Base-by-base conservation (phyloP, 2,113 vertebrate species). In the Pedionomus torquatus region DNA sequence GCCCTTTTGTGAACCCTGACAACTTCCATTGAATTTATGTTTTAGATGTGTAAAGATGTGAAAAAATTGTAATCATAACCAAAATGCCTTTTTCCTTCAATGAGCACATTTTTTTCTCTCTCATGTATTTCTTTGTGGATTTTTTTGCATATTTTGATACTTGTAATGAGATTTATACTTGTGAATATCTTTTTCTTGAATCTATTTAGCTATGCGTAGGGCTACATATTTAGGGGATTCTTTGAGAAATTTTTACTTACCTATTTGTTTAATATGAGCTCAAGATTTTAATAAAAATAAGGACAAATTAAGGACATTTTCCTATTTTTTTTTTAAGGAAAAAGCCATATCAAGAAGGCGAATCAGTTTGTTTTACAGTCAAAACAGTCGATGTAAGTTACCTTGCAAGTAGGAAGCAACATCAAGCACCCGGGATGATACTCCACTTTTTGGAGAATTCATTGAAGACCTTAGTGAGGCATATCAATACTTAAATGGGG, bases 401-500 rank as follows among this genome's bases (percentile, higher is more conserved):
- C 13, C 25, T 49, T 78, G 5, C 20, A 15, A 7, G 11, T 19
- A 31, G 2, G 16, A 76, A 43, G 13, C 21, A n/a, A 26, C 3
- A 10, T n/a, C 41, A 18, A 63, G 9, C 9, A 43, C 7, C n/a
- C 5, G 43, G 8, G 5, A 3, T 5, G 74, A 6, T 23, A 63
- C 9, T 61, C 5, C 13, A 19, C 4, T 49, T 54, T 87, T 41
- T 60, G 25, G 30, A 63, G 16, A 16, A 63, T 57, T 79, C 11
- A 48, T 37, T 76, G 25, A 35, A 81, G 52, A 57, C 5, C 2
- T 66, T 48, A 17, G 5, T 35, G 9, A 26, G 8, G 4, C 57
- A 2, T 66, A 23, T 33, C 5, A 41, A 4, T 54, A 44, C 3
- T 33, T 66, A 25, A 57, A 46, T 4, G 4, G 1, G 5, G 4